Conservation (phyloP, 2,888 invertebrate species). For the Parnassius glacialis region DNA sequence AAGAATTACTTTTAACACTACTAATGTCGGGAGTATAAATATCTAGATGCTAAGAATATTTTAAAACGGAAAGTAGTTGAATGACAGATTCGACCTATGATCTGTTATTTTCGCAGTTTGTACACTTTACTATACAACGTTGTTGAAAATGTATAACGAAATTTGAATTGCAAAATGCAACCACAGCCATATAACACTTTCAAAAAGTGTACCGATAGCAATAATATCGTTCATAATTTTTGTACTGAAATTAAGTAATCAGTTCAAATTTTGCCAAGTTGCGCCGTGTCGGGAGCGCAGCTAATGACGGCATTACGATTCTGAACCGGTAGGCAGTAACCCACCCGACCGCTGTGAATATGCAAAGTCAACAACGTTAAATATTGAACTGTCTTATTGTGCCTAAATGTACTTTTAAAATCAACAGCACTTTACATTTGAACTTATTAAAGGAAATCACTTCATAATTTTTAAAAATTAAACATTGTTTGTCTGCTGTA, state of each 20-base stretch:
- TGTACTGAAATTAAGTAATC: constrained; percentile 34
- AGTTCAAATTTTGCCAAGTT: constrained; percentile 35
- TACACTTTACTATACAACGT: too few relatives aligned
- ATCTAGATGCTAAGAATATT: too few relatives aligned
- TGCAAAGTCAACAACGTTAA: constrained; percentile 67
- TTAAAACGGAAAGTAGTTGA: too few relatives aligned
- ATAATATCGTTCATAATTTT: constrained; percentile 13
- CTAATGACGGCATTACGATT: constrained; percentile 65
- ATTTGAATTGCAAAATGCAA: neutral
- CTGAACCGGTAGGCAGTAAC: constrained; percentile 56
- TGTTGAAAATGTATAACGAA: neutral
- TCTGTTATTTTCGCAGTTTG: too few relatives aligned
- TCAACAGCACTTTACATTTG: constrained; percentile 29
- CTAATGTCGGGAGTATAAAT: too few relatives aligned
- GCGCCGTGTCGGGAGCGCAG: constrained; percentile 30
- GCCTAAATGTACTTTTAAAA: constrained; percentile 45
- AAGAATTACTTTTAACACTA: too few relatives aligned
- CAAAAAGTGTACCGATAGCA: neutral
- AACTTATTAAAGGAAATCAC: too few relatives aligned
- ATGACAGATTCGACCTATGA: too few relatives aligned
- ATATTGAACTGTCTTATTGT: constrained; percentile 61
- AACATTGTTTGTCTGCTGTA: too few relatives aligned
- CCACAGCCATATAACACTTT: constrained; percentile 4
- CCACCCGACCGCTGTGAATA: constrained; percentile 65
- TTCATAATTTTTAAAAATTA: too few relatives aligned